These are phyloP conservation scores for Trichogramma pretiosum DNA, from an alignment of 1,140 invertebrate species.

Conservation along the genomic window DNA sequence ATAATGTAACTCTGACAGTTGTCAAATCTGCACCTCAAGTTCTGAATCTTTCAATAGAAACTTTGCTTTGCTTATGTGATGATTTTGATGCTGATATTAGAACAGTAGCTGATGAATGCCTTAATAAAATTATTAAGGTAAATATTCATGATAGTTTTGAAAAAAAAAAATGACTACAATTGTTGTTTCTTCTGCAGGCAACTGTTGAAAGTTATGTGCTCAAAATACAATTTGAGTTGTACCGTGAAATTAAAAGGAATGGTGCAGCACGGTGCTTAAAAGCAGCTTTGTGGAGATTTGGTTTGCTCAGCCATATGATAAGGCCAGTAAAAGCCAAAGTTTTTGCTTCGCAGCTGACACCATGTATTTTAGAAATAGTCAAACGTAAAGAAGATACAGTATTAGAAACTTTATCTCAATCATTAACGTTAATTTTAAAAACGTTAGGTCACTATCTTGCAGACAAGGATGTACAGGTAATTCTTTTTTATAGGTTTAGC, in stretches of 20 bases:
- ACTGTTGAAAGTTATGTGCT: slow-evolving; percentile 57
- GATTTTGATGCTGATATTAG: slow-evolving; percentile 69
- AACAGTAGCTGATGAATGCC: slow-evolving; percentile 69
- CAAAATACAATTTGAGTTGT: slow-evolving; percentile 69
- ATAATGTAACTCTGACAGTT: slow-evolving; percentile 55
- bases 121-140: slow-evolving; percentile 70
- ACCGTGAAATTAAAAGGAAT: slow-evolving; percentile 73
- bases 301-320: slow-evolving; percentile 58
- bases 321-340: slow-evolving; percentile 67
- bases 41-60: slow-evolving; percentile 61
- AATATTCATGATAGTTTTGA: slow-evolving; percentile 9
- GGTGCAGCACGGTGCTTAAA: slow-evolving; percentile 57
- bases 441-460: slow-evolving; percentile 63
- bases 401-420: slow-evolving; percentile 60
- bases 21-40: slow-evolving; percentile 47
- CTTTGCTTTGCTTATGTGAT: slow-evolving; percentile 62
- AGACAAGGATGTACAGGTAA: slow-evolving; percentile 66
- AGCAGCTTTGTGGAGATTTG: slow-evolving; percentile 67
- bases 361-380: slow-evolving; percentile 59
- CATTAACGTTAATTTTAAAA: slow-evolving; percentile 61
- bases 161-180: slow-evolving; percentile 5
- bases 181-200: slow-evolving; percentile 38
- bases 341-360: slow-evolving; percentile 65
- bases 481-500: slow-evolving; percentile 1
- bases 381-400: slow-evolving; percentile 62